A percentile compares a stretch with the other conserved stretches of the same genome.
Evolutionary conservation across 2,888 invertebrate species (phyloP).

Genomic region (Ceriagrion tenellum): DNA sequence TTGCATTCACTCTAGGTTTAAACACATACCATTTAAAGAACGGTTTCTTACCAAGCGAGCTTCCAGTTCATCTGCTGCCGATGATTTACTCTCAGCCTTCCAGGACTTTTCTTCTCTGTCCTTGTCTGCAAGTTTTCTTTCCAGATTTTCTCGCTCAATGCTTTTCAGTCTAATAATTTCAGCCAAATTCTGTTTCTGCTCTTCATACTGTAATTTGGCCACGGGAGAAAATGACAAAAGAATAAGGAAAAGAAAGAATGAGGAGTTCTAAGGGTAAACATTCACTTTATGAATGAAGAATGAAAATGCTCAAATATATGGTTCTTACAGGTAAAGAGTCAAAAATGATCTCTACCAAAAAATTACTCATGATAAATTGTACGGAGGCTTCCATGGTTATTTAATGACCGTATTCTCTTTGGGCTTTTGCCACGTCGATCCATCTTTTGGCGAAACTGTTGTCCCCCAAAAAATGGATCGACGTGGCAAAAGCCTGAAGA

Average conservation of each 20-base stretch:
- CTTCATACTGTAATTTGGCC: conserved; percentile 69
- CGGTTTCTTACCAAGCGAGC: not conserved
- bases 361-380: too few species aligned
- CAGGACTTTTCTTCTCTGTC: conserved; percentile 62
- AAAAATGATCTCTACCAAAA: too few species aligned
- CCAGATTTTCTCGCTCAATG: conserved; percentile 68
- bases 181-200: conserved; percentile 71
- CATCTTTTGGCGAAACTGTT: too few species aligned
- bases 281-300: too few species aligned
- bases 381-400: too few species aligned
- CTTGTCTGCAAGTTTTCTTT: conserved; percentile 69
- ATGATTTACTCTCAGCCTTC: conserved; percentile 21
- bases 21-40: not conserved
- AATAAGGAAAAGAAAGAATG: not conserved
- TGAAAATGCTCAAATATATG: too few species aligned
- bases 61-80: conserved; percentile 33
- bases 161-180: conserved; percentile 70
- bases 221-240: not conserved
- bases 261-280: not conserved
- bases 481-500: too few species aligned
- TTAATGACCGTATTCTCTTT: too few species aligned
- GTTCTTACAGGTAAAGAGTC: too few species aligned
- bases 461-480: too few species aligned
- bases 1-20: too few species aligned
- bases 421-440: too few species aligned